Evolutionary conservation across 1,140 invertebrate species (phyloP), one percentile per base, ranked within the genome.

Genomic region (Polyergus mexicanus): DNA sequence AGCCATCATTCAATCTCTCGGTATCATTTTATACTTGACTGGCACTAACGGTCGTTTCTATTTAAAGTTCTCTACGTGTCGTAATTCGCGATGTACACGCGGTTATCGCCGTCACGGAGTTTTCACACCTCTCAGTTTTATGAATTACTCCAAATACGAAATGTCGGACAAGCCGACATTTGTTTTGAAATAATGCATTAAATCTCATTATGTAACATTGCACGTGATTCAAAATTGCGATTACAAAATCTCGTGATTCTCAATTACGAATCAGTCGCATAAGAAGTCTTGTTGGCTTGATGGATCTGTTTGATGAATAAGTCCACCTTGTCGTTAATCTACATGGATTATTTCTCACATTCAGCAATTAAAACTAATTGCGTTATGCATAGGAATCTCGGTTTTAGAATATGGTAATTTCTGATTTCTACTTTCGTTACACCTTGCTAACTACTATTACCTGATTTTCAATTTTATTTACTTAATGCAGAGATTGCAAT

Each of bases 1-100:
- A 51, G 56, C 51, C 54, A 71, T 88, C 44, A 80, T 88, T 78
- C 60, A 88, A 88, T 89, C 75, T 58, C 38, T 47, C 47, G 44
- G 62, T 80, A 83, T 72, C 87, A 54, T 83, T 88, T 88, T 62
- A 32, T 60, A 56, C 51, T 86, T 83, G 81, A 77, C 85, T 88
- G 87, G 44, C 41, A 54, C 44, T 89, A 88, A 88, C 72, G 58
- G 62, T 69, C 77, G 16, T 54, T 78, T 85, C 68, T 85, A 44
- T 84, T 88, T 87, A 85, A 69, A 63, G 56, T 71, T 71, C 56
- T 38, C 47, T 32, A 38, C 41, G 38, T 69, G 62, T 71, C 44
- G 41, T 60, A 78, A 81, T 84, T 22, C 8, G 2, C 41, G 69
- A 62, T 51, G 60, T 25, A 22, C 66, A 16, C 51, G 28, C 76